These are phyloP conservation scores for Malacoctenus gilli DNA, from an alignment of 2,797 vertebrate species.

Conservation along the genomic window DNA sequence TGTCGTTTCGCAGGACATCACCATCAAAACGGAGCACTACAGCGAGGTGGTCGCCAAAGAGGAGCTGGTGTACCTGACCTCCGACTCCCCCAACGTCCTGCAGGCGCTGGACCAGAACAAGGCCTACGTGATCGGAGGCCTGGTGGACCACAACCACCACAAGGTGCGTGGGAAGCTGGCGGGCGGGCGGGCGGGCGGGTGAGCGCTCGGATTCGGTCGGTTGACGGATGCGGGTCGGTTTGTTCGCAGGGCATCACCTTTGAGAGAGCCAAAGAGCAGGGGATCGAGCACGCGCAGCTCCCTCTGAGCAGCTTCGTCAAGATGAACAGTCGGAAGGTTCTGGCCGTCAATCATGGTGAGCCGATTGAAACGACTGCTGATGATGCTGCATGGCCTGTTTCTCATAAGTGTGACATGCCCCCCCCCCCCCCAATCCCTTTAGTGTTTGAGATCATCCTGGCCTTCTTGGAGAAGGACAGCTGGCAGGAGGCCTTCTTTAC, in stretches of 20 bases:
- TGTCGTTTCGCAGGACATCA: constrained; percentile 85
- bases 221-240: neutral
- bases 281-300: constrained; percentile 92
- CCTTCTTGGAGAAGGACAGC: constrained; percentile 89
- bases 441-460: constrained; percentile 98
- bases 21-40: constrained; percentile 88
- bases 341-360: constrained; percentile 96
- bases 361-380: no score
- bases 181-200: neutral
- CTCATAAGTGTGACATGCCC: no score
- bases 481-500: constrained; percentile 97
- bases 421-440: constrained; percentile 29
- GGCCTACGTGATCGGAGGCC: constrained; percentile 95
- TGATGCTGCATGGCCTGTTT: no score
- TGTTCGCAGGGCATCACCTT: constrained; percentile 84
- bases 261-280: constrained; percentile 86
- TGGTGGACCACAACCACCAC: constrained; percentile 98
- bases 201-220: fast-evolving
- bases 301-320: constrained; percentile 93
- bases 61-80: constrained; percentile 94
- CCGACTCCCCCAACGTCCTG: constrained; percentile 93
- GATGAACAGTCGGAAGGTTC: constrained; percentile 97
- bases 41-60: constrained; percentile 87
- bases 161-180: constrained; percentile 80
- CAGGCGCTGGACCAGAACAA: constrained; percentile 90